Evolutionary conservation across 2,888 invertebrate genomes (phyloP), one percentile per base, ranked within the genome.

Genomic region (Calliopum simillimum): DNA sequence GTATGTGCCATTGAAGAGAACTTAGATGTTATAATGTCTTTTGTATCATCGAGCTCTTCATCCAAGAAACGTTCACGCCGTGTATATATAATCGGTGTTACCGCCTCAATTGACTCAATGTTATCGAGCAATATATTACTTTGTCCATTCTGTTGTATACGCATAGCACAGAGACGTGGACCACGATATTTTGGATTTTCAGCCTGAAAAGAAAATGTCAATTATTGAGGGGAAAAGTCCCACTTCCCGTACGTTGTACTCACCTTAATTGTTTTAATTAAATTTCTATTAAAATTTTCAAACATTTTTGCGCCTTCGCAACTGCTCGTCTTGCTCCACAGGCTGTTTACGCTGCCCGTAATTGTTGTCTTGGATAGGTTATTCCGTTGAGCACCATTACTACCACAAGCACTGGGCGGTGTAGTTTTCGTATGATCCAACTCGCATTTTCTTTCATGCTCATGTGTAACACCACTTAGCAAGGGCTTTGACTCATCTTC

Each of bases 41-140:
- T 86, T 70, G 81, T 82, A 68, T 86, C 86, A 69, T 85, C 84
- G 23, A 86, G 77, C 71, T 86, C 86, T 72, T 86, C 86, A 55
- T 86, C 86, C 3, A 86, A 75, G 25, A 86, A 78, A 4, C 82
- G 81, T 69, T 84, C 88, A 74, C 90, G 90, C 12, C 90, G 87
- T 72, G 91, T 91, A 78, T 94, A 94, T 51, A 94, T 86, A 44
- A 94, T 90, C 0, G 94, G 93, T 14, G 92, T 90, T 41, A 92
- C 89, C 14, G 84, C 80, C 58, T 85, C 84, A 14, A 85, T 78
- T 56, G 91, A 90, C 76, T 92, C 92, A 44, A 92, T 91, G 78
- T 93, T 94, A 83, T 94, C 94, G 25, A 94, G 86, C 5, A 94
- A 86, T 78, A 94, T 93, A 82, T 94, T 94, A 81, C 92, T 93